These are phyloP conservation scores for Leptopilina boulardi DNA, from an alignment of 1,140 invertebrate genomes.

Conservation along the genomic window DNA sequence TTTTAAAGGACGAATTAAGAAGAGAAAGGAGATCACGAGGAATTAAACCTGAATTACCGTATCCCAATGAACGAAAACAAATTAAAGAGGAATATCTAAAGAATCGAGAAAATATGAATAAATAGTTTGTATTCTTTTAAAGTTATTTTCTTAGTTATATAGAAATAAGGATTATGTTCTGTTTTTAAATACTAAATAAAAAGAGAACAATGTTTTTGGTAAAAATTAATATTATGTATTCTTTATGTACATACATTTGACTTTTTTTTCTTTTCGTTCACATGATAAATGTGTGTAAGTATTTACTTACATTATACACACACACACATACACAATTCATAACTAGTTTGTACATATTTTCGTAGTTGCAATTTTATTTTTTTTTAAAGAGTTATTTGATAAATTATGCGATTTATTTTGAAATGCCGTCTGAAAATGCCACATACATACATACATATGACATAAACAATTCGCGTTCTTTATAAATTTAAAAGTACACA, in stretches of 20 bases:
- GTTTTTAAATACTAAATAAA: neutral
- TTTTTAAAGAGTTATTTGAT: neutral
- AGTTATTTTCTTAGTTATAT: neutral
- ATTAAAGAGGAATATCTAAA: constrained; percentile 1
- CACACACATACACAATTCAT: constrained; percentile 29
- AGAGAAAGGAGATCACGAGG: neutral
- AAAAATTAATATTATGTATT: constrained; percentile 27
- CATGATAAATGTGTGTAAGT: constrained; percentile 1
- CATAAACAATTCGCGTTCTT: neutral
- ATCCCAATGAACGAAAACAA: neutral
- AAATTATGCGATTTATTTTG: neutral
- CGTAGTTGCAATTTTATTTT: neutral
- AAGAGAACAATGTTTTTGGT: neutral
- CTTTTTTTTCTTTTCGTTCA: neutral
- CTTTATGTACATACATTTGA: constrained; percentile 29
- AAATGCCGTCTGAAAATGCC: neutral
- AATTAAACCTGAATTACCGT: neutral
- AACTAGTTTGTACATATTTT: constrained; percentile 33
- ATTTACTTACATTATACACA: no score
- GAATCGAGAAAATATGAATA: neutral
- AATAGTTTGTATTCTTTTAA: neutral
- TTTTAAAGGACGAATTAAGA: neutral
- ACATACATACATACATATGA: no score
- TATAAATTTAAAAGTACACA: neutral
- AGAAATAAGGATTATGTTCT: neutral